Evolutionary conservation across 2,888 invertebrate genomes (phyloP).

Genomic region (Scaptomyza caliginosa): DNA sequence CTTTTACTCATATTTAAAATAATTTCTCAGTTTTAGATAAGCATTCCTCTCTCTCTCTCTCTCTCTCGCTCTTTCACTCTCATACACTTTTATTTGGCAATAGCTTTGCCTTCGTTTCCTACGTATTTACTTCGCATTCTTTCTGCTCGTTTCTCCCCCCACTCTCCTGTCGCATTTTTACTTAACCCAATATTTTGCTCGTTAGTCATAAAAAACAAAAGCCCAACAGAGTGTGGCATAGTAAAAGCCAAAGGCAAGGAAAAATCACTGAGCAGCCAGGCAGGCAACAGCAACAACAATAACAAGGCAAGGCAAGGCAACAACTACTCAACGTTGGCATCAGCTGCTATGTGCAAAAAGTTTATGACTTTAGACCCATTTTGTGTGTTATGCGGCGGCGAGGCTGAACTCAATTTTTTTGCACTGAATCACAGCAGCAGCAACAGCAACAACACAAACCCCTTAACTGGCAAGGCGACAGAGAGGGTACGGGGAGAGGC

Average conservation of each 20-base stretch:
- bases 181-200: constrained; percentile 79
- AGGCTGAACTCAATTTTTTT: constrained; percentile 69
- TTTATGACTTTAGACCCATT: constrained; percentile 81
- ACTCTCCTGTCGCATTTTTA: constrained; percentile 42
- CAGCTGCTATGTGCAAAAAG: constrained; percentile 75
- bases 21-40: not conserved
- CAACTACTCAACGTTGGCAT: constrained; percentile 64
- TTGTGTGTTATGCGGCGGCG: constrained; percentile 59
- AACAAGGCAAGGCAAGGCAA: constrained; percentile 29
- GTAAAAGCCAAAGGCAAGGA: constrained; percentile 77
- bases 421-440: constrained; percentile 58
- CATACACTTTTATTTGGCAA: not conserved
- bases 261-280: constrained; percentile 70
- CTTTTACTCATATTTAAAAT: too few relatives aligned
- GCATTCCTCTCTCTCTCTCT: too few relatives aligned
- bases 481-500: not conserved
- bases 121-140: constrained; percentile 7
- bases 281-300: constrained; percentile 31
- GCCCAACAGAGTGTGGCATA: constrained; percentile 67
- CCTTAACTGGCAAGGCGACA: not conserved
- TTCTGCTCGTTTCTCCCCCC: too few relatives aligned
- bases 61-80: not conserved
- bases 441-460: not conserved
- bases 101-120: not conserved
- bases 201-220: constrained; percentile 76